Evolutionary conservation across 2,888 invertebrate genomes (phyloP).

Genomic region (Dichetophora obliterata): DNA sequence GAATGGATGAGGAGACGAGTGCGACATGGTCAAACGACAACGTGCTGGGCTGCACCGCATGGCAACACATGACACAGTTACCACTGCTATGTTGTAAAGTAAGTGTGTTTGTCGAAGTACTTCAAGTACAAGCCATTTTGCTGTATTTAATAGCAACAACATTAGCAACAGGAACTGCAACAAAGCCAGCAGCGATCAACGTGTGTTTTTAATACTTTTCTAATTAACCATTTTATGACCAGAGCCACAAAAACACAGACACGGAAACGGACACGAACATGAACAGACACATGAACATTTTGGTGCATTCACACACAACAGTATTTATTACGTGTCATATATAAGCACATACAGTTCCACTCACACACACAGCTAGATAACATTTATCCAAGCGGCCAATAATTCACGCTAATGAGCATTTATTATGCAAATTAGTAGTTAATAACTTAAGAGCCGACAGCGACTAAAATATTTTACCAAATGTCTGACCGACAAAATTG

Average conservation of each 20-base stretch:
- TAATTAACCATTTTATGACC: constrained; percentile 46
- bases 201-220: constrained; percentile 34
- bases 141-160: neutral
- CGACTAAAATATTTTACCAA: neutral
- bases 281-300: neutral
- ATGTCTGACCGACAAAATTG: neutral
- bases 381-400: neutral
- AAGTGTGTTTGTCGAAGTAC: neutral
- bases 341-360: no score
- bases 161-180: constrained; percentile 1
- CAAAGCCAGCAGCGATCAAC: constrained; percentile 20
- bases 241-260: constrained; percentile 14
- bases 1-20: neutral
- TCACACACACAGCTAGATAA: no score
- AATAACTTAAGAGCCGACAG: neutral
- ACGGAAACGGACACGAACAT: constrained; percentile 7
- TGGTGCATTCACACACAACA: neutral
- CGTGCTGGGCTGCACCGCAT: neutral
- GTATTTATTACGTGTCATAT: neutral
- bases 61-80: neutral
- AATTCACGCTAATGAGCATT: constrained; percentile 54
- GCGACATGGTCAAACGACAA: neutral
- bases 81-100: neutral
- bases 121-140: neutral
- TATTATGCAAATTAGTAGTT: constrained; percentile 60